Base-by-base conservation (phyloP, 2,797 vertebrate species). In the Amazona finschi region DNA sequence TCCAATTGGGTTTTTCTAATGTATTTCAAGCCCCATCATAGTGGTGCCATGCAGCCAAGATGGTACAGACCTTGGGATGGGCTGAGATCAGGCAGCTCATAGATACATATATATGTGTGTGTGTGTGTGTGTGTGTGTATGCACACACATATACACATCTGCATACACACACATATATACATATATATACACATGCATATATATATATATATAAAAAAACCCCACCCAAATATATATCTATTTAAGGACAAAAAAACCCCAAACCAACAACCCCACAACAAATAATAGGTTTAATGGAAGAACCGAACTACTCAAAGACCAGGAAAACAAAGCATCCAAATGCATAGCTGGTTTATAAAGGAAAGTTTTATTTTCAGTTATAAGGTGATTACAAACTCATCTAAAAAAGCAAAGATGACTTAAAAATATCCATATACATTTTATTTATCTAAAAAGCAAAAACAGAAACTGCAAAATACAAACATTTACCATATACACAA, bases 371-470 rank as follows among this genome's bases (percentile, higher is more conserved):
- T 98, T 98, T 97, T 98, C 87, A 96, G 94, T 98, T 98, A 97
- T 94, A 97, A 97, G 97, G 96, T 98, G 98, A 98, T 98, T 98
- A 98, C 97, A 98, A 98, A 98, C 97, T 97, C 97, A 98, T 97
- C 98, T 98, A 98, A 97, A 97, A 98, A 98, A 98, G 97, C 97
- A 97, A 98, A 97, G 96, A 98, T 98, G 97, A 96, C 97, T 97
- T 98, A 97, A 98, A 98, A 98, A 98, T 98, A 98, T 97, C 60
- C 85, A 97, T 98, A 97, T 98, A 97, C 97, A 97, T 97, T 97
- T 98, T 94, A 94, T 97, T 97, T 95, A 95, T 98, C 98, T 98
- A 98, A 98, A 98, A 98, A 97, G 97, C 97, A 97, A 97, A 97
- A 97, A 97, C 92, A 92, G 93, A 94, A 95, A 97, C 97, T 92